Percentiles rank a stretch among this genome's conserved stretches.
These are phyloP conservation scores for Sesia bembeciformis DNA, from an alignment of 2,888 invertebrate species.

Conservation along the genomic window DNA sequence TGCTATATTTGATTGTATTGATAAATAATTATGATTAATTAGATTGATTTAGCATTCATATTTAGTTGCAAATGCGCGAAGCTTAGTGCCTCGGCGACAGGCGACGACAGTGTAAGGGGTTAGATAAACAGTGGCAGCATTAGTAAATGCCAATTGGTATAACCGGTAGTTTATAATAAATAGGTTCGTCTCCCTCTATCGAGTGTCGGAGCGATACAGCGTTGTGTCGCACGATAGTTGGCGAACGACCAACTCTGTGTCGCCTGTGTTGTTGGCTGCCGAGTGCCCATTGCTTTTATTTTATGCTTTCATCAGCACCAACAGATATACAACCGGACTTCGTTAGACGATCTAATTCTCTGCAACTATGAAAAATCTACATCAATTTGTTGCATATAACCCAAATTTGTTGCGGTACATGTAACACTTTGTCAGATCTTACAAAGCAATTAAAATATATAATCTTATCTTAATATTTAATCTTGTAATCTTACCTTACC, in stretches of 20 bases:
- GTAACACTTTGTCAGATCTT: too few species aligned
- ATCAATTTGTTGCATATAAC: not conserved
- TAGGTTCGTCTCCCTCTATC: constrained; percentile 12
- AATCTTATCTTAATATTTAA: too few species aligned
- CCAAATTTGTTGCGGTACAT: too few species aligned
- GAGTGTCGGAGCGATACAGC: constrained; percentile 7
- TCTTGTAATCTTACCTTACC: too few species aligned
- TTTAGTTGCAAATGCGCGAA: too few species aligned
- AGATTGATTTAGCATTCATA: too few species aligned
- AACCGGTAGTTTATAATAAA: constrained; percentile 2
- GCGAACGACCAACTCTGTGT: constrained; percentile 48
- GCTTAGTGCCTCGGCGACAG: too few species aligned
- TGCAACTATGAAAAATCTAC: not conserved
- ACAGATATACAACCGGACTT: constrained; percentile 30
- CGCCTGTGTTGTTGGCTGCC: constrained; percentile 39
- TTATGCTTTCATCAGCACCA: constrained; percentile 60
- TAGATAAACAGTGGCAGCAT: not conserved
- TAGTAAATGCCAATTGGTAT: not conserved
- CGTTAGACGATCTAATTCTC: constrained; percentile 16
- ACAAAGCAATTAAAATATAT: too few species aligned
- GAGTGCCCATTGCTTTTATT: constrained; percentile 60
- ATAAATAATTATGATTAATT: too few species aligned
- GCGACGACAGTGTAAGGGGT: not conserved
- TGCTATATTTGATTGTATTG: too few species aligned
- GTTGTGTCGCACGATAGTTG: constrained; percentile 20